These are phyloP conservation scores for Eupithecia exiguata DNA, from an alignment of 2,888 invertebrate genomes.

Conservation along the genomic window DNA sequence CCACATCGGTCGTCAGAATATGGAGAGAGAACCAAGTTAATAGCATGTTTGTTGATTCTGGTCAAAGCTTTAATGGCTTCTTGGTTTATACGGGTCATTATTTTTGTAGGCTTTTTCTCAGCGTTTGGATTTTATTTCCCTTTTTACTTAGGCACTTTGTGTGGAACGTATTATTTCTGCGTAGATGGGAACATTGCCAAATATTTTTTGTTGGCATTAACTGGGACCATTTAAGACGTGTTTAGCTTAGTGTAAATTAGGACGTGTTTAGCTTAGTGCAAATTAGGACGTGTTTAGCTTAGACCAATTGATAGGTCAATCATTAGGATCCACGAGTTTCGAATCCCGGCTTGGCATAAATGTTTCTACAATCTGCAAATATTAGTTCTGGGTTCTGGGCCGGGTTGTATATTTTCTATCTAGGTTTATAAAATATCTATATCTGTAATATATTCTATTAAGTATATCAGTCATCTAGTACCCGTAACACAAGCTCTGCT, in stretches of 20 bases:
- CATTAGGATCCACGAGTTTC: not conserved
- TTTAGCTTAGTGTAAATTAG: not conserved
- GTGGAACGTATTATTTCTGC: not conserved
- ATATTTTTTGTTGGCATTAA: not conserved
- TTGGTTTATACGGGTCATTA: conserved; percentile 1
- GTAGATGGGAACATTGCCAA: conserved; percentile 10
- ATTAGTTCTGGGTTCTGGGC: too few species aligned
- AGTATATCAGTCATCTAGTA: too few species aligned
- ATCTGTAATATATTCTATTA: too few species aligned
- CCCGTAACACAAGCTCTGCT: too few species aligned
- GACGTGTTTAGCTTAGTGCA: not conserved
- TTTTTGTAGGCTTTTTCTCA: conserved; percentile 10
- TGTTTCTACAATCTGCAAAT: too few species aligned
- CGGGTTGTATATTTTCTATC: too few species aligned
- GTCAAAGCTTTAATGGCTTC: not conserved
- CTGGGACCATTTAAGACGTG: not conserved
- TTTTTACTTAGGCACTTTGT: conserved; percentile 8
- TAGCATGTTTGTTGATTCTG: conserved; percentile 7
- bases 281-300: too few species aligned
- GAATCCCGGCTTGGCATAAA: too few species aligned
- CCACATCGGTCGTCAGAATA: too few species aligned
- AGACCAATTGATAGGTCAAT: not conserved
- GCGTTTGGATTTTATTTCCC: not conserved
- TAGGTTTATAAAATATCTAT: too few species aligned
- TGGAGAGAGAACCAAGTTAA: not conserved